These are phyloP conservation scores for Leptinotarsa undecemlineata DNA, from an alignment of 1,140 invertebrate species.

Conservation along the genomic window DNA sequence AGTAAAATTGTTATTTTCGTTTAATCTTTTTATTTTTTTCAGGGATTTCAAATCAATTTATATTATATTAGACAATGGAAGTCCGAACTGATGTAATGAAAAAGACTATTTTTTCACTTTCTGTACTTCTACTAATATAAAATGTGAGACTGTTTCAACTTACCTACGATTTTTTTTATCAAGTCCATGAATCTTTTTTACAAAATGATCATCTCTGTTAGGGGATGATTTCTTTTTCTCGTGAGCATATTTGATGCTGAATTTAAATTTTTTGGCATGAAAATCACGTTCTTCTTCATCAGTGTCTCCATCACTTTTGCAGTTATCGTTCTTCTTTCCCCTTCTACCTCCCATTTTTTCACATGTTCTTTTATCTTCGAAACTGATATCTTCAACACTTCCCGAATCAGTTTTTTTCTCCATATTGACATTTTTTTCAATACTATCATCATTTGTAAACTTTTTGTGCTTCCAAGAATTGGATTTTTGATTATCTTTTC, in stretches of 20 bases:
- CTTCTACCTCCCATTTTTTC: not conserved
- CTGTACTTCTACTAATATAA: no score
- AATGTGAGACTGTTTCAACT: not conserved
- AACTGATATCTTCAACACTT: not conserved
- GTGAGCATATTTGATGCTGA: constrained; percentile 39
- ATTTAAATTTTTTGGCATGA: constrained; percentile 27
- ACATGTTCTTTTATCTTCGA: not conserved
- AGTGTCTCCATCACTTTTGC: not conserved
- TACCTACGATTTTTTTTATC: constrained; percentile 28
- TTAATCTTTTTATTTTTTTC: no score
- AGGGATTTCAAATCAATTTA: no score
- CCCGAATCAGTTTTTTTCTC: not conserved
- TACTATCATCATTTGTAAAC: no score
- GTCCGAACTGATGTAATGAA: no score
- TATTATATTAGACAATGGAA: no score
- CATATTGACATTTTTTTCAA: not conserved
- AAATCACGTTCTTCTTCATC: constrained; percentile 25
- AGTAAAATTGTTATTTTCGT: no score
- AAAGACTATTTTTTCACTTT: no score
- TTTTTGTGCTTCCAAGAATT: no score
- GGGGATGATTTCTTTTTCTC: constrained; percentile 36
- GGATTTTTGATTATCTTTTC: not conserved
- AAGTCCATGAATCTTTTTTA: constrained; percentile 24
- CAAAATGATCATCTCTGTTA: constrained; percentile 27
- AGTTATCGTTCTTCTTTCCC: not conserved